These are phyloP conservation scores for Stigmatopora argus DNA, from an alignment of 2,113 vertebrate genomes.

Conservation along the genomic window DNA sequence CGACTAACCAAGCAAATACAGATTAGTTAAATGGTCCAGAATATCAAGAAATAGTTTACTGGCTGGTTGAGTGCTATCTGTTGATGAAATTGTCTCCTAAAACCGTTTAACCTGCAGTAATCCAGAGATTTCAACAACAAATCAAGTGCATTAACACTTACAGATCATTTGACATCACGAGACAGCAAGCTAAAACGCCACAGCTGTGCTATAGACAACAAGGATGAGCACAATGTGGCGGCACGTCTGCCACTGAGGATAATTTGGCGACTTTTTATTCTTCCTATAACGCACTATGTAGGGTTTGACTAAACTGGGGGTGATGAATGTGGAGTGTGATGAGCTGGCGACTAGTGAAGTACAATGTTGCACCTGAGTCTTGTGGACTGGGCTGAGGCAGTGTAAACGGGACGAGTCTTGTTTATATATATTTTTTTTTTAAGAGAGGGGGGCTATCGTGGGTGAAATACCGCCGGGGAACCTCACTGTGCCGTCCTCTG, in stretches of 20 bases:
- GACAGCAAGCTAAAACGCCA: slow-evolving; percentile 14
- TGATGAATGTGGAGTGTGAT: slow-evolving; percentile 24
- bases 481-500: not conserved
- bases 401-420: slow-evolving; percentile 30
- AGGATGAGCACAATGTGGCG: slow-evolving; percentile 31
- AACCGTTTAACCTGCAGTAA: slow-evolving; percentile 6
- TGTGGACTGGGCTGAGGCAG: slow-evolving; percentile 37
- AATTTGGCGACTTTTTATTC: slow-evolving; percentile 1
- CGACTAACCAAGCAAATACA: not conserved
- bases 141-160: slow-evolving; percentile 8
- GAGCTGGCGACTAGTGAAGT: slow-evolving; percentile 21
- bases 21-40: slow-evolving; percentile 10
- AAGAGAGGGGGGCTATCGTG: slow-evolving; percentile 1
- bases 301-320: not conserved
- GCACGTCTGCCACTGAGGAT: slow-evolving; percentile 12
- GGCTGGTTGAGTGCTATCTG: slow-evolving; percentile 13
- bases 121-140: slow-evolving; percentile 1
- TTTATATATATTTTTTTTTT: slow-evolving; percentile 11
- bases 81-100: slow-evolving; percentile 8
- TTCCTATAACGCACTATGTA: slow-evolving; percentile 12
- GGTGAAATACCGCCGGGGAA: not conserved
- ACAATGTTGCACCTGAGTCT: slow-evolving; percentile 36
- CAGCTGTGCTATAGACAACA: slow-evolving; percentile 17
- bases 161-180: slow-evolving; percentile 5
- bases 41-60: slow-evolving; percentile 6